Percentiles rank a stretch among this genome's conserved stretches.
phyloP scores from a whole-genome alignment of 2,797 vertebrate genomes.

The Heteromormyrus szaboi region DNA sequence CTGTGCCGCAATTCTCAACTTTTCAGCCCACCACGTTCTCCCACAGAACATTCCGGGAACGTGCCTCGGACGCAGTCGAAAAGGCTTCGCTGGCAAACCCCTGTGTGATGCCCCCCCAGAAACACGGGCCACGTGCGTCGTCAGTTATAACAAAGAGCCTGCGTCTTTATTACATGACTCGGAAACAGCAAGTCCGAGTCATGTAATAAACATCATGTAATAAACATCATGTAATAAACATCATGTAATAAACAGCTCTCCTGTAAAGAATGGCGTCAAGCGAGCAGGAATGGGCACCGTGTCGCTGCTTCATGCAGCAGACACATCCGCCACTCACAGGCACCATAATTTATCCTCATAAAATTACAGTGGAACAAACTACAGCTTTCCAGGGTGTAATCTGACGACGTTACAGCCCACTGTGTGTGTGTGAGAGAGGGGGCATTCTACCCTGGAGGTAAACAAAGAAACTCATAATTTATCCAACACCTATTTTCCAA shows the following conservation, averaged over 20 bases:
- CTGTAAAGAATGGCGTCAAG: neutral
- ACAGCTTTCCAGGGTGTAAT: neutral
- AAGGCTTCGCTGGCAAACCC: neutral
- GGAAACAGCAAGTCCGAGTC: neutral
- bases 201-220: neutral
- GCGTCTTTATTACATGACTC: no score
- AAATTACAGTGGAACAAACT: constrained; percentile 5
- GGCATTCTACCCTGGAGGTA: neutral
- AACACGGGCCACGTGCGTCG: neutral
- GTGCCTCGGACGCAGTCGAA: neutral
- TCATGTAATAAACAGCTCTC: neutral
- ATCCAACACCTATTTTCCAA: neutral
- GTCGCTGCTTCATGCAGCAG: neutral
- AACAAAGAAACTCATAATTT: neutral
- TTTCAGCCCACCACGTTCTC: neutral
- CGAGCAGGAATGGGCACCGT: neutral
- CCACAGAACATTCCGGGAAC: neutral
- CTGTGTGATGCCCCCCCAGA: neutral
- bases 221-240: no score
- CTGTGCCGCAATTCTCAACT: neutral
- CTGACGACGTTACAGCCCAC: neutral
- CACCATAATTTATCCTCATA: neutral
- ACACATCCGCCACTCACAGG: no score
- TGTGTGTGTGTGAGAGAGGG: neutral
- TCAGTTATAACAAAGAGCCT: neutral